phyloP scores from a whole-genome alignment of 2,888 invertebrate species.

The Gymnoscelis rufifasciata region DNA sequence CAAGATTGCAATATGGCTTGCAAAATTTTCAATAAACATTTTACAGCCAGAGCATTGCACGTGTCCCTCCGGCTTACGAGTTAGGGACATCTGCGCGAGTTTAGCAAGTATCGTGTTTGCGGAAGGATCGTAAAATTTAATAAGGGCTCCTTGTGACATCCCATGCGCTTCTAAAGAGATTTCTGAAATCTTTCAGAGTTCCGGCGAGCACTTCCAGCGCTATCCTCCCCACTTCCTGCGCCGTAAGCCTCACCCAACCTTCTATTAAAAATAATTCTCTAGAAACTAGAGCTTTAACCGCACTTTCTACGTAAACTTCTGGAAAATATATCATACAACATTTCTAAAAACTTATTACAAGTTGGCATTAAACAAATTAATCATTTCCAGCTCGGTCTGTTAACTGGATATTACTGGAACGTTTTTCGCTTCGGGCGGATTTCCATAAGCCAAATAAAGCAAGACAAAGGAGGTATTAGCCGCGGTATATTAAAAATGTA shows the following conservation, averaged over 20 bases:
- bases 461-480: slow-evolving; percentile 30
- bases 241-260: background rate
- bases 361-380: slow-evolving; percentile 8
- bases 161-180: slow-evolving; percentile 29
- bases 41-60: slow-evolving; percentile 10
- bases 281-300: background rate
- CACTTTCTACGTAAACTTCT: background rate
- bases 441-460: slow-evolving; percentile 27
- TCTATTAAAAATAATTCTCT: slow-evolving; percentile 1
- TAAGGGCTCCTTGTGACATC: slow-evolving; percentile 35
- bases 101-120: slow-evolving; percentile 17
- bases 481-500: slow-evolving; percentile 42
- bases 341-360: background rate
- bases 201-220: background rate
- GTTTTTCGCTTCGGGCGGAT: slow-evolving; percentile 13
- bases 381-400: slow-evolving; percentile 2
- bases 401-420: slow-evolving; percentile 6
- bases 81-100: slow-evolving; percentile 13
- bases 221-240: background rate
- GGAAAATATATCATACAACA: background rate
- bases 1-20: slow-evolving; percentile 6
- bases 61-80: slow-evolving; percentile 14
- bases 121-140: slow-evolving; percentile 40
- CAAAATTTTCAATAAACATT: slow-evolving; percentile 17
- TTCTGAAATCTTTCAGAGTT: slow-evolving; percentile 15